A percentile compares a stretch with the other conserved stretches of the same genome.
Evolutionary conservation across 2,797 vertebrate genomes (phyloP).

Genomic region (Paedocypris micromegethes): DNA sequence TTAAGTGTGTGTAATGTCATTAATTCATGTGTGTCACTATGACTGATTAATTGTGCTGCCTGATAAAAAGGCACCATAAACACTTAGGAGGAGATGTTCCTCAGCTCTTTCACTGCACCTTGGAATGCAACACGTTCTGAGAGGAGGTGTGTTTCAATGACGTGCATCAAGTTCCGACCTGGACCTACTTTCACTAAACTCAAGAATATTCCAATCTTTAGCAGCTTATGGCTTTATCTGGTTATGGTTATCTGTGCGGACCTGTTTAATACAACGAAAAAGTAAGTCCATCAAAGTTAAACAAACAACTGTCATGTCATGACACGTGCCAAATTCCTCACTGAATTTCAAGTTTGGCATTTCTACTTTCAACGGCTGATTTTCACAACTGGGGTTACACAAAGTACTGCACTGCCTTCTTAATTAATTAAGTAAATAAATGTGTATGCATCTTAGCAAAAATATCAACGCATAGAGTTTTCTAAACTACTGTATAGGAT

Average conservation of each 20-base stretch:
- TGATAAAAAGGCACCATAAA: background rate
- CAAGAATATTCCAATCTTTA: background rate
- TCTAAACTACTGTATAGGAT: too few relatives aligned
- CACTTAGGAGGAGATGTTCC: background rate
- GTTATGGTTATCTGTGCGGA: background rate
- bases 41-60: background rate
- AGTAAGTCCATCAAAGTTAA: background rate
- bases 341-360: background rate
- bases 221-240: background rate
- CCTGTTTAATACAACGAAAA: background rate
- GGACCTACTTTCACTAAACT: constrained; percentile 10
- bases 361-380: too few relatives aligned
- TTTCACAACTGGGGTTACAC: too few relatives aligned
- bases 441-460: too few relatives aligned
- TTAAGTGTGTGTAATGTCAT: background rate
- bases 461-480: too few relatives aligned
- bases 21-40: background rate
- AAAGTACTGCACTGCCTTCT: too few relatives aligned
- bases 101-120: constrained; percentile 1
- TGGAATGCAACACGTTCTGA: constrained; percentile 17
- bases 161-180: constrained; percentile 20
- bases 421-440: too few relatives aligned
- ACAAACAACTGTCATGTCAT: constrained; percentile 21
- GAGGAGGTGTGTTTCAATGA: constrained; percentile 9
- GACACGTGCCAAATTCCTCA: constrained; percentile 19